Evolutionary conservation across 2,888 invertebrate genomes (phyloP), one percentile per base, ranked within the genome.

Genomic region (Brenthis ino): DNA sequence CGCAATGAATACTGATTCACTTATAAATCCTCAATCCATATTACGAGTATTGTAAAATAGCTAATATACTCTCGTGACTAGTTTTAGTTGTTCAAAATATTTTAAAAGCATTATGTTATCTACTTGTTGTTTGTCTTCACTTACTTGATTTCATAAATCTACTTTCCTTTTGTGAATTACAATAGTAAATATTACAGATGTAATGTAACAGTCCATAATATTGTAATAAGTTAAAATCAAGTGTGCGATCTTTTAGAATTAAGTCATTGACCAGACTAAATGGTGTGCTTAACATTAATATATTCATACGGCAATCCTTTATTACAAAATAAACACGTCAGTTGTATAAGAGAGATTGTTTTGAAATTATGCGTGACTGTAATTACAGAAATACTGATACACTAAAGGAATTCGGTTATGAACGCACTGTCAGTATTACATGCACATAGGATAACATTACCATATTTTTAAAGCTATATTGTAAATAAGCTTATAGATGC

Each of bases 311-410:
- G 61, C 50, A 66, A 66, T 69, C 66, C 43, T 57, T 53, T 50
- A 48, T 69, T 69, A 69, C 69, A 69, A 69, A 61, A 67, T 57
- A 57, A 69, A 69, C 66, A 56, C 43, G 56, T 61, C 60, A 69
- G 55, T 51, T 54, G 33, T 48, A 65, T 57, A 47, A 67, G 43
- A 57, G 13, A 53, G 54, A 61, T 67, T 50, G 37, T 61, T 50
- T 55, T 67, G 48, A 56, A 55, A 56, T 67, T 37, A 55, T 50
- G 61, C 60, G 67, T 67, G 55, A 48, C 43, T 47, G 47, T 54
- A 48, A 67, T 55, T 55, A 67, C 50, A 56, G 54, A 55, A 64
- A 28, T 55, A 43, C n/a, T 54, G 54, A 55, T 54, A 64, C n/a
- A 43, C 16, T 43, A 33, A 55, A 60, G 51, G 28, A 55, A 48